Evolutionary conservation across 1,140 invertebrate species (phyloP).

Genomic region (Bilobella aurantiaca): DNA sequence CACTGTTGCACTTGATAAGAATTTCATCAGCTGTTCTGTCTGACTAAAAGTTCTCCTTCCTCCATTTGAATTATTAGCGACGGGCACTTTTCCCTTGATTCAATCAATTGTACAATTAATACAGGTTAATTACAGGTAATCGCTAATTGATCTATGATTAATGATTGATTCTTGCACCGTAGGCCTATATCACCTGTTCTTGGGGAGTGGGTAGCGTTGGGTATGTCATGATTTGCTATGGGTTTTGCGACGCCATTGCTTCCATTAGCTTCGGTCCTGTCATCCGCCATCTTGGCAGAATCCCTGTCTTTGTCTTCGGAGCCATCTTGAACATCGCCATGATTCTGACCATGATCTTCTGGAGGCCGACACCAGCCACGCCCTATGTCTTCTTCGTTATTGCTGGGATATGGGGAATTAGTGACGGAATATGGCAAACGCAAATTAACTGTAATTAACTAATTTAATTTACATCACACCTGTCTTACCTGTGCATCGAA

Average conservation of each 20-base stretch:
- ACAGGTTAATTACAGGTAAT: too few species aligned
- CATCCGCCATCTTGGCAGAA: conserved; percentile 82
- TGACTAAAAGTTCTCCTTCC: too few species aligned
- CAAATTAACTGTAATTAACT: conserved; percentile 69
- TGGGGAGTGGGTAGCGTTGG: conserved; percentile 82
- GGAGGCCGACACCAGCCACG: conserved; percentile 71
- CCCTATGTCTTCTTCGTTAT: conserved; percentile 77
- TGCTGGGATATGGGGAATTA: conserved; percentile 67
- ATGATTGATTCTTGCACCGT: not conserved
- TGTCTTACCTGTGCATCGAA: too few species aligned
- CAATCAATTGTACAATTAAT: too few species aligned
- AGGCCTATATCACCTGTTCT: conserved; percentile 60
- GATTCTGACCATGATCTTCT: conserved; percentile 53
- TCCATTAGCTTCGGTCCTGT: conserved; percentile 78
- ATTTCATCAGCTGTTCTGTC: too few species aligned
- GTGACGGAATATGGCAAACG: conserved; percentile 94
- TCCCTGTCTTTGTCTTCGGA: conserved; percentile 69
- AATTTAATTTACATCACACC: not conserved
- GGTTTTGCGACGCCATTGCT: conserved; percentile 70
- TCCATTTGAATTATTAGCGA: too few species aligned
- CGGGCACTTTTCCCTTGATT: too few species aligned
- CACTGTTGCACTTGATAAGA: too few species aligned
- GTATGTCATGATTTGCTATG: conserved; percentile 92
- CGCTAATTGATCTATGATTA: too few species aligned
- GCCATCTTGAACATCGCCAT: conserved; percentile 60